Evolutionary conservation across 1,140 invertebrate genomes (phyloP).

Genomic region (Acromyrmex heyeri): DNA sequence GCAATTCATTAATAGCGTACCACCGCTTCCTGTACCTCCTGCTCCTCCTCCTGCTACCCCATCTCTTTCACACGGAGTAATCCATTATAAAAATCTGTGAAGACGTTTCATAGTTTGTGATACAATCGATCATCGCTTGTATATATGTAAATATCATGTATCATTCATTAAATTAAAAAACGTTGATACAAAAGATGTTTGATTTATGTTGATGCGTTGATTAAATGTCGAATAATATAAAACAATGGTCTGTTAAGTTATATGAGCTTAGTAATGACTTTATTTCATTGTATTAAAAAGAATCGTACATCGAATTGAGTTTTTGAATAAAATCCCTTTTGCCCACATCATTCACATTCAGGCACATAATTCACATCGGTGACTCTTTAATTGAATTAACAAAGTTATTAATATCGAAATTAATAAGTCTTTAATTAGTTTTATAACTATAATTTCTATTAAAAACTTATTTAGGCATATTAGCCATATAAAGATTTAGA

Average conservation of each 20-base stretch:
- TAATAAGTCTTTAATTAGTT: not conserved
- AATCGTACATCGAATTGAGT: not conserved
- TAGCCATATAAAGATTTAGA: not conserved
- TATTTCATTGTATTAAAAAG: slow-evolving; percentile 21
- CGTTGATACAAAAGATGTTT: slow-evolving; percentile 54
- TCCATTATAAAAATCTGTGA: slow-evolving; percentile 83
- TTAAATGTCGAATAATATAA: slow-evolving; percentile 17
- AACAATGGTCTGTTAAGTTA: not conserved
- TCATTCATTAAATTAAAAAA: slow-evolving; percentile 70
- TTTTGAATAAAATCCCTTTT: not conserved
- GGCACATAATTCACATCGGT: not conserved
- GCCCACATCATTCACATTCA: not conserved
- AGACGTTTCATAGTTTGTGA: slow-evolving; percentile 64
- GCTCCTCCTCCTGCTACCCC: slow-evolving; percentile 60
- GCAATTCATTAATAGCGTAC: slow-evolving; percentile 79
- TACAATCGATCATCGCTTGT: slow-evolving; percentile 61
- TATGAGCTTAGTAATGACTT: not conserved
- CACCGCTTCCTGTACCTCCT: slow-evolving; percentile 73
- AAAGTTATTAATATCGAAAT: not conserved
- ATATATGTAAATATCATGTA: slow-evolving; percentile 74
- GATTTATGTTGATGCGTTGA: not conserved
- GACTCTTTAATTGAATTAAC: slow-evolving; percentile 6
- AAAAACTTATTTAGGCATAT: not conserved
- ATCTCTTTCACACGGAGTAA: slow-evolving; percentile 75
- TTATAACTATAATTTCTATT: not conserved